These are phyloP conservation scores for Anastrepha ludens DNA, from an alignment of 1,140 invertebrate genomes.

Conservation along the genomic window DNA sequence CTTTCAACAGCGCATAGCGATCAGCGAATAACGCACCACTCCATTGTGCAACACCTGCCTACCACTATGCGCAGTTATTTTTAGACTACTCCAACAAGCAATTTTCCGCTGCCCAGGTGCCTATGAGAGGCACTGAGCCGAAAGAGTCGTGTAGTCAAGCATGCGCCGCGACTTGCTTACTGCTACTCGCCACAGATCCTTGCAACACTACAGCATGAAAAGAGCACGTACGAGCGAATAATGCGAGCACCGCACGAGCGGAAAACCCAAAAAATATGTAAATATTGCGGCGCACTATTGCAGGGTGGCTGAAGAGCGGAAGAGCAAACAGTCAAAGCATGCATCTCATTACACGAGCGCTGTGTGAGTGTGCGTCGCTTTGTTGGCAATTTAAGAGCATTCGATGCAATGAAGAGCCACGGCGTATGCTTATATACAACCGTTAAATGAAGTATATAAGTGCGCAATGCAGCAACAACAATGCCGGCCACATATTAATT, in stretches of 20 bases:
- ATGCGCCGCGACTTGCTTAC: slow-evolving; percentile 41
- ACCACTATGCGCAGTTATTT: slow-evolving; percentile 42
- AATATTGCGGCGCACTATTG: background rate
- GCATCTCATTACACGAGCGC: background rate
- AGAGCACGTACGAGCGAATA: background rate
- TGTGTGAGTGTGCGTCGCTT: background rate
- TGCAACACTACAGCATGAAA: background rate
- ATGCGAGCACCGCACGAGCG: background rate
- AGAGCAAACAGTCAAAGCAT: background rate
- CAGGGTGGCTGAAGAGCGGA: background rate
- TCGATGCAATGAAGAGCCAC: background rate
- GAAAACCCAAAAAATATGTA: background rate
- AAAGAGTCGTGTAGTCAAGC: background rate
- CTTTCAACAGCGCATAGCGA: no score
- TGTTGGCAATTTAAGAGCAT: background rate
- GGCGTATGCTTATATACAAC: no score
- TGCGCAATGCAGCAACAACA: background rate
- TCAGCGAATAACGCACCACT: background rate
- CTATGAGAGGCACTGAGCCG: background rate
- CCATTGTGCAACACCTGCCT: slow-evolving; percentile 34
- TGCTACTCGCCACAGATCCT: slow-evolving; percentile 23
- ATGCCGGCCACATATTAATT: slow-evolving; percentile 19
- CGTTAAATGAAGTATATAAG: background rate
- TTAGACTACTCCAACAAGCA: slow-evolving; percentile 2
- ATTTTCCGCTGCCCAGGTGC: slow-evolving; percentile 22